Evolutionary conservation across 1,140 invertebrate genomes (phyloP), one percentile per base, ranked within the genome.

Genomic region (Pemphigus obesinymphae): DNA sequence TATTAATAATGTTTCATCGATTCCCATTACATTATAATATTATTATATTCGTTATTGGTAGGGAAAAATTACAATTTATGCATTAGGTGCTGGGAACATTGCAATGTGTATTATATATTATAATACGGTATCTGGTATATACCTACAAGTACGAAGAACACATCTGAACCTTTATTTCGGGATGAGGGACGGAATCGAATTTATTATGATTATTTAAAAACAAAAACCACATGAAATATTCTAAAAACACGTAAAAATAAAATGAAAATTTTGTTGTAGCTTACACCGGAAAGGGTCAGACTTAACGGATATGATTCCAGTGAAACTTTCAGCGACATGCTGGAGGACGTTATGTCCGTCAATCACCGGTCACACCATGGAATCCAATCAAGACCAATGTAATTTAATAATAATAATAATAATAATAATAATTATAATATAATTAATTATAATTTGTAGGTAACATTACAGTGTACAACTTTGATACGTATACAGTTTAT

Each of bases 261-360:
- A n/a, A n/a, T n/a, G n/a, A n/a, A n/a, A n/a, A n/a, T 72, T 61
- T 72, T 68, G 26, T 85, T 85, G 7, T 78, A 86, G 85, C 81
- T 86, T 66, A 86, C 85, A 31, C 85, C 85, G n/a, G 85, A 86
- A 83, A 58, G 84, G 58, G 82, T 82, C 17, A 68, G 84, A 13
- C 83, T 84, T 61, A 83, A 84, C 55, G 85, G 85, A 17, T 86
- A 86, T 82, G 85, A 86, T 31, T 85, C 85, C 13, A 85, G 85
- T 40, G 85, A 86, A 55, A 86, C 85, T 1, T 86, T 86, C 81
- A 86, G 85, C 72, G 85, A 86, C 61, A 83, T 85, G 34, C 84
- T 73, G 17, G 83, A 84, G 13, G 70, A 66, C 6, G 66, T 66
- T n/a, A n/a, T n/a, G 61, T 83, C 84, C 2, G 85, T 85, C 48